phyloP scores from a whole-genome alignment of 2,797 vertebrate genomes.

The Uromys caudimaculatus region DNA sequence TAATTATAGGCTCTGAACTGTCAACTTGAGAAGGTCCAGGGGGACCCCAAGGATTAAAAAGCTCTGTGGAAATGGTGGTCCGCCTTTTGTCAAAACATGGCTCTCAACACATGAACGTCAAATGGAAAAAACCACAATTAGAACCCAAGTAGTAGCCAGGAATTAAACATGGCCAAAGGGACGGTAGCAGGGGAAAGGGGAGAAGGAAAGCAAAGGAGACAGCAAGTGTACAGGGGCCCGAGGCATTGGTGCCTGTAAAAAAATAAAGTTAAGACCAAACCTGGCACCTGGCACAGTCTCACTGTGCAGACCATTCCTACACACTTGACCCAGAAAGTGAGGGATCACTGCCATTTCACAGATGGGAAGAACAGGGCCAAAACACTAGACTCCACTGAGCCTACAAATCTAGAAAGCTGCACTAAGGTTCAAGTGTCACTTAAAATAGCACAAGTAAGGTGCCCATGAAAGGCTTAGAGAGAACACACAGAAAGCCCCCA shows the following conservation, averaged over 20 bases:
- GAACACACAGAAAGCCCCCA: background rate
- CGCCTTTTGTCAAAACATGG: background rate
- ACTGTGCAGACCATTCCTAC: background rate
- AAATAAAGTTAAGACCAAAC: accelerated
- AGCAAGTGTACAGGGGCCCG: background rate
- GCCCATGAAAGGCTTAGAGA: background rate
- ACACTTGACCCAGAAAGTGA: background rate
- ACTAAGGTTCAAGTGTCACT: background rate
- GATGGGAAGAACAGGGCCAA: constrained; percentile 1
- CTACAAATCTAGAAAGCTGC: background rate
- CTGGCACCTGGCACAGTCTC: background rate
- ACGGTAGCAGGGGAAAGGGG: background rate
- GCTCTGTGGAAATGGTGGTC: background rate
- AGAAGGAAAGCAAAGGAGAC: background rate
- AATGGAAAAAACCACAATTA: background rate
- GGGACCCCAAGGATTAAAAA: background rate
- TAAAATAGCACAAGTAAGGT: background rate
- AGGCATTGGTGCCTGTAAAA: background rate
- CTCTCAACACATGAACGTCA: background rate
- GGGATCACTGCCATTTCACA: background rate
- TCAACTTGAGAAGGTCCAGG: background rate
- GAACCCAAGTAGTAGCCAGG: background rate
- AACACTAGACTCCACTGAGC: background rate
- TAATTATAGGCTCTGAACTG: background rate
- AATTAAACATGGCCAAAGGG: background rate